Evolutionary conservation across 2,113 vertebrate genomes (phyloP).

Genomic region (Sula dactylatra): DNA sequence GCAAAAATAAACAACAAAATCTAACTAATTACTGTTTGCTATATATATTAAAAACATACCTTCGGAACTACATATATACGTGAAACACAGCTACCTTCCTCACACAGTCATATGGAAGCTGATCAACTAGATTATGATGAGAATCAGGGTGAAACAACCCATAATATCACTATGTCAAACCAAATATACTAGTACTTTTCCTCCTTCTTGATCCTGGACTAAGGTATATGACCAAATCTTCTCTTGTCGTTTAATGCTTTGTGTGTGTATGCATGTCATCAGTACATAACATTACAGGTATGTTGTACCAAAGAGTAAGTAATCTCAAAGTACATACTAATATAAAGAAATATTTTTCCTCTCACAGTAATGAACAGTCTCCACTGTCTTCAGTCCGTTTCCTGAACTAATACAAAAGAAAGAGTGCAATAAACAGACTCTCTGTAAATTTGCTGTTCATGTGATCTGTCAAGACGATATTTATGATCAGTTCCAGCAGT

Average conservation of each 20-base stretch:
- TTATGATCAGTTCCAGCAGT: conserved; percentile 10
- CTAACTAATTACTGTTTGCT: neutral
- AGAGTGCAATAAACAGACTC: neutral
- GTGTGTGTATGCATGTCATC: neutral
- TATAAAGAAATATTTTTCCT: neutral
- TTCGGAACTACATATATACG: accelerated
- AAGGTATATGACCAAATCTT: neutral
- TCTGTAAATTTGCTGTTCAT: neutral
- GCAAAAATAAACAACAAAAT: neutral
- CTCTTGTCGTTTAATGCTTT: neutral
- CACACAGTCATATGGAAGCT: neutral
- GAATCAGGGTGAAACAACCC: neutral
- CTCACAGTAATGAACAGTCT: neutral
- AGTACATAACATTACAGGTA: neutral
- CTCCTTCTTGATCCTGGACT: neutral
- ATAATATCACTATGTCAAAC: neutral
- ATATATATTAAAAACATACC: neutral
- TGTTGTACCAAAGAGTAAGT: neutral
- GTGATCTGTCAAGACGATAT: neutral
- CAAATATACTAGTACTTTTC: neutral
- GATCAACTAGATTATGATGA: neutral
- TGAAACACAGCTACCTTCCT: neutral
- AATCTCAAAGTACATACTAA: neutral
- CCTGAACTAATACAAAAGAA: neutral
- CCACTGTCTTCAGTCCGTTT: neutral